phyloP scores from a whole-genome alignment of 2,888 invertebrate species.

The Microctonus hyperodae region DNA sequence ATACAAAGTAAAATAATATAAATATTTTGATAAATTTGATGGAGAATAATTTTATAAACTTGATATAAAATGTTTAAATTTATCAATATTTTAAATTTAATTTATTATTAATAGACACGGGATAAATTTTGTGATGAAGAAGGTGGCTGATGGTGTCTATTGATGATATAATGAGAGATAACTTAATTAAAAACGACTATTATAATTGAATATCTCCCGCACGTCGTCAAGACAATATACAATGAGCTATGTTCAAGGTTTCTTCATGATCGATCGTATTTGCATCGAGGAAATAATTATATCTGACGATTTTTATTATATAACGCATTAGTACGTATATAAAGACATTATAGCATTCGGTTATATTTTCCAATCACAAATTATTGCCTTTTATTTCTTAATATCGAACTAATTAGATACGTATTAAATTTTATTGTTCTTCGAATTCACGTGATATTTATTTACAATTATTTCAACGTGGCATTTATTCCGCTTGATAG shows the following conservation, averaged over 20 bases:
- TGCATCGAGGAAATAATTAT: conserved; percentile 54
- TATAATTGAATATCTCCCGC: conserved; percentile 48
- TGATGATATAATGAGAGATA: background rate
- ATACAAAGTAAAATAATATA: background rate
- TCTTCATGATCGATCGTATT: conserved; percentile 46
- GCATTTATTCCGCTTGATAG: background rate
- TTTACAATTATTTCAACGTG: background rate
- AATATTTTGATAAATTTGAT: background rate
- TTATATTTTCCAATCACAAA: background rate
- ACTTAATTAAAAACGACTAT: conserved; percentile 37
- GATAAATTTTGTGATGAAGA: background rate
- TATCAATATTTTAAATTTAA: background rate
- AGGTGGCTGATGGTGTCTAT: too few species aligned
- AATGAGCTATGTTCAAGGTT: conserved; percentile 47
- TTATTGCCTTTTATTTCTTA: background rate
- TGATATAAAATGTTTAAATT: background rate
- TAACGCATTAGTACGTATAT: conserved; percentile 21
- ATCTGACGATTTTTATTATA: conserved; percentile 29
- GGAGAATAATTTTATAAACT: background rate
- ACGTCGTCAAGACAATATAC: conserved; percentile 24
- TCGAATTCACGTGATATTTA: background rate
- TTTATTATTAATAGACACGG: background rate
- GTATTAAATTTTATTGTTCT: conserved; percentile 11
- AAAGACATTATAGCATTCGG: conserved; percentile 45
- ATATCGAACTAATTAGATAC: conserved; percentile 6